Evolutionary conservation across 23 tunicate species (phyloP), one percentile per base, ranked within the genome.

Genomic region (Styela plicata): DNA sequence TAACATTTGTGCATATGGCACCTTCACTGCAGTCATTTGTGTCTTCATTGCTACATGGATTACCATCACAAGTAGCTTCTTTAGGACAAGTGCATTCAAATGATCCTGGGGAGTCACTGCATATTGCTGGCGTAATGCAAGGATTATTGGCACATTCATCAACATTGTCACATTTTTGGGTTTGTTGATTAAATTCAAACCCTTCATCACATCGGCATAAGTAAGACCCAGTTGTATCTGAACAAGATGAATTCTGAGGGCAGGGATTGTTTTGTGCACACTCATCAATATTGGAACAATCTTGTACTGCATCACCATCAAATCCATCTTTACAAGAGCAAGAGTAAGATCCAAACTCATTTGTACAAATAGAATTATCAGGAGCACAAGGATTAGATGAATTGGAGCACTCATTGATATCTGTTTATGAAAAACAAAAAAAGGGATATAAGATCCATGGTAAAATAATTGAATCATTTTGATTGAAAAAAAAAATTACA

Each of bases 121-220:
- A 90, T 16, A 74, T 70, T 2, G 95, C 82, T 7, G 79, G 44
- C 2, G 32, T 20, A 34, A 34, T 83, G 70, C 95, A 90, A 17
- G 83, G 35, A 17, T 71, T 71, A 5, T 30, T 30, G 34, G 26
- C 77, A 32, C 77, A 71, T 71, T 71, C 77, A 32, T 71, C 17
- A 16, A 71, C 77, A 32, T 71, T 34, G 16, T 71, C 34, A 30
- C 77, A 71, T 28, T 33, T 34, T 34, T 29, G 36, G 23, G 36
- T 44, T 44, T 7, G 7, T 13, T 44, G 79, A 31, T 83, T 52
- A 13, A 44, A 44, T 5, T 7, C 13, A 13, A 5, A 44, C 7
- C 57, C 57, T 5, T 44, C 13, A 13, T 44, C 57, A 44, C 57
- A 44, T 7, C 57, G 57, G 13, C 57, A 44, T 5, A 44, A 5